These are phyloP conservation scores for Campylorhamphus procurvoides DNA, from an alignment of 2,113 vertebrate genomes.

Conservation along the genomic window DNA sequence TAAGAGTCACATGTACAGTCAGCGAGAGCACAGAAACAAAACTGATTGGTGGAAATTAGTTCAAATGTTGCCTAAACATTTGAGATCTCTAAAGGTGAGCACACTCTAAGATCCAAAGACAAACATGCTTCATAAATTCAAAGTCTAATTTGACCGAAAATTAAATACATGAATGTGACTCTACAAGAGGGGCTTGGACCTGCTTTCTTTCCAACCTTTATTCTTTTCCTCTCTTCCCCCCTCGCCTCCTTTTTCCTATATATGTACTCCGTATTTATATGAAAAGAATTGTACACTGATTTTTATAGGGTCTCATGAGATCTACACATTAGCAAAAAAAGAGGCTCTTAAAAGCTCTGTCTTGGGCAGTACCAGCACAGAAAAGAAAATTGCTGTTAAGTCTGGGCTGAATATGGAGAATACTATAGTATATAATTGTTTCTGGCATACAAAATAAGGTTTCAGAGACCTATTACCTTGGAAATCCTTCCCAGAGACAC, in stretches of 20 bases:
- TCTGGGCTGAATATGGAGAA: not conserved
- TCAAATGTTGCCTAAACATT: not conserved
- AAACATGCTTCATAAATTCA: not conserved
- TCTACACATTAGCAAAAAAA: not conserved
- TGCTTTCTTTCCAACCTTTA: not conserved
- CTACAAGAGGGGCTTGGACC: not conserved
- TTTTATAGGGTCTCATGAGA: not conserved
- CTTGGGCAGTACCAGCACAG: not conserved
- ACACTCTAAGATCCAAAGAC: not conserved
- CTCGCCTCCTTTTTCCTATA: not conserved
- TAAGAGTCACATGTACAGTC: not conserved
- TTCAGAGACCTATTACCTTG: not conserved
- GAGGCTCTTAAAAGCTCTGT: not conserved
- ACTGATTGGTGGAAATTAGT: not conserved
- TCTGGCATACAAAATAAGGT: not conserved
- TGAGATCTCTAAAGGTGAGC: not conserved
- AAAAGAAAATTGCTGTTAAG: not conserved
- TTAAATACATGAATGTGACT: not conserved
- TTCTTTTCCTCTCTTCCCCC: not conserved
- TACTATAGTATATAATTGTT: not conserved
- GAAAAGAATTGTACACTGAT: not conserved
- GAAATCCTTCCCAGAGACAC: not conserved
- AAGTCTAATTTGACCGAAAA: not conserved
- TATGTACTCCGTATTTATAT: not conserved
- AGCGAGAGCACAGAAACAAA: not conserved